Percentiles rank a stretch among this genome's conserved stretches.
Conservation (phyloP, 2,113 vertebrate species). For the Chionomys nivalis region DNA sequence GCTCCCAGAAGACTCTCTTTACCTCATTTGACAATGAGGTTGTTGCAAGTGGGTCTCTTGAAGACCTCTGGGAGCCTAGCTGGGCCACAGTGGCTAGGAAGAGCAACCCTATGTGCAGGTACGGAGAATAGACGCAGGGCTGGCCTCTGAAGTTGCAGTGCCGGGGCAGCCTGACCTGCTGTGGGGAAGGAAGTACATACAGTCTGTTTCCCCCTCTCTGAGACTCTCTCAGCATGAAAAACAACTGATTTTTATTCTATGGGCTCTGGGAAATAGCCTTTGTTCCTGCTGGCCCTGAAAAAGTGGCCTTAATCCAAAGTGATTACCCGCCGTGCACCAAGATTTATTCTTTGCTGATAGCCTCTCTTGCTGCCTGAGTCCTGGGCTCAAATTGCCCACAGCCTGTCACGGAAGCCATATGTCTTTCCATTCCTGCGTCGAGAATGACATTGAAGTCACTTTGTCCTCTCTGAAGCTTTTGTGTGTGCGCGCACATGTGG, state of each 20-base stretch:
- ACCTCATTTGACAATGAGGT: accelerated
- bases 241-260: not conserved
- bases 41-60: not conserved
- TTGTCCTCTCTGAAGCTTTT: slow-evolving; percentile 34
- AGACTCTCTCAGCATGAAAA: not conserved
- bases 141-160: accelerated
- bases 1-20: accelerated
- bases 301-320: slow-evolving; percentile 72
- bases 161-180: not conserved
- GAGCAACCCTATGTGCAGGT: not conserved
- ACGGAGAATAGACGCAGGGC: accelerated
- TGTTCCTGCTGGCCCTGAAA: slow-evolving; percentile 49
- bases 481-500: not conserved
- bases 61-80: not conserved
- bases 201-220: not conserved
- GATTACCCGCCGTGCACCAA: slow-evolving; percentile 71
- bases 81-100: not conserved
- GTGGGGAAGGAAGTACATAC: accelerated
- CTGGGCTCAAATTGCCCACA: slow-evolving; percentile 52
- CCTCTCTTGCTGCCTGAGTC: slow-evolving; percentile 40
- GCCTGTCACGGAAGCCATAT: slow-evolving; percentile 60
- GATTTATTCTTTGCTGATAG: slow-evolving; percentile 71
- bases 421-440: slow-evolving; percentile 55
- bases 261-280: slow-evolving; percentile 47
- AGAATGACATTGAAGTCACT: slow-evolving; percentile 51